Evolutionary conservation across 2,113 vertebrate species (phyloP), one percentile per base, ranked within the genome.

Genomic region (Gasterosteus nipponicus): DNA sequence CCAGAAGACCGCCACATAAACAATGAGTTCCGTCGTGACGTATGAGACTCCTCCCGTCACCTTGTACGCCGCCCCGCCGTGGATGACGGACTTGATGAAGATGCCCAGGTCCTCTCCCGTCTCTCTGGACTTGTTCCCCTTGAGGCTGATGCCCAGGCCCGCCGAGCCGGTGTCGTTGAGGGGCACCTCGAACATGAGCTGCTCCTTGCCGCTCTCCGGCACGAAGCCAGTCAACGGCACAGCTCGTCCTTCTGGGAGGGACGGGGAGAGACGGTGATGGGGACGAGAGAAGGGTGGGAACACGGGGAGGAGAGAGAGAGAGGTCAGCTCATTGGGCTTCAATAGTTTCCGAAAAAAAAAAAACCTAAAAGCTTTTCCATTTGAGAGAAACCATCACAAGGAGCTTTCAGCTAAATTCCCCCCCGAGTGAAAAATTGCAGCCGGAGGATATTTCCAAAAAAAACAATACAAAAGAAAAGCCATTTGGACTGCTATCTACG

Each of bases 21-120:
- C 26, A 38, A 59, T 53, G 10, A 53, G 1, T 7, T 38, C 5
- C 3, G 22, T 46, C 29, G 22, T 44, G 42, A 46, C 18, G 11
- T 7, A 0, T 15, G 22, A 38, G 5, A 59, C 6, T 10, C 41
- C 35, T 2, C n/a, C 0, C 0, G 16, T 82, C 81, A 98, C 98
- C 98, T 99, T 99, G 91, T 95, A 97, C 11, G 97, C 97, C 65
- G 98, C 98, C 41, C 98, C 98, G 92, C 98, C 97, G 0, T 98
- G 96, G 87, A 99, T 99, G 78, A 99, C 90, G 8, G 97, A 98
- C 86, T 99, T 99, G 90, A 99, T 97, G 88, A 99, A 99, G 93
- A 99, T 99, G 31, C 98, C 98, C 87, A 99, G 93, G 91, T 99
- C 98, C 29, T 95, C 95, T 68, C 96, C 95, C 0, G 96, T 98